phyloP scores from a whole-genome alignment of 2,888 invertebrate genomes.

The Eudasyphora cyanicolor region DNA sequence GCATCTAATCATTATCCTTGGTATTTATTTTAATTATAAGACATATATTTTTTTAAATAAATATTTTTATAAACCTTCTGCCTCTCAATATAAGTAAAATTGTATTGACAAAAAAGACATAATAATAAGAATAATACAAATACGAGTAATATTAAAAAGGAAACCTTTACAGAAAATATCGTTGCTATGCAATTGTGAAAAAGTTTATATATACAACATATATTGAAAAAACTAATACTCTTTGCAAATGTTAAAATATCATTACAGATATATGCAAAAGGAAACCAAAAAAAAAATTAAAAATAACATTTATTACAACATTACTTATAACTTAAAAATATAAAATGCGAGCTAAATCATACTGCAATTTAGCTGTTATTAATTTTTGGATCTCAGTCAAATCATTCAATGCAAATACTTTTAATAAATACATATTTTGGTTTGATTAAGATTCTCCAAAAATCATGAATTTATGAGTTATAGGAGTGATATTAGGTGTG shows the following conservation, averaged over 20 bases:
- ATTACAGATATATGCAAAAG: conserved; percentile 12
- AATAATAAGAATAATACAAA: background rate
- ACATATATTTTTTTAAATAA: background rate
- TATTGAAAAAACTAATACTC: background rate
- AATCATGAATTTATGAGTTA: too few relatives aligned
- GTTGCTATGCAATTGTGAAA: conserved; percentile 52
- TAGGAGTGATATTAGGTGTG: too few relatives aligned
- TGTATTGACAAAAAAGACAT: background rate
- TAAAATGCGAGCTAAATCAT: too few relatives aligned
- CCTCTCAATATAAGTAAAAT: background rate
- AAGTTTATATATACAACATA: conserved; percentile 28
- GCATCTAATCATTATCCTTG: too few relatives aligned
- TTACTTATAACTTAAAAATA: too few relatives aligned
- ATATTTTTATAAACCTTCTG: conserved; percentile 1
- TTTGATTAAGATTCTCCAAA: too few relatives aligned
- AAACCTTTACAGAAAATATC: conserved; percentile 14
- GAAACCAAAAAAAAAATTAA: background rate
- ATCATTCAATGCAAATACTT: too few relatives aligned
- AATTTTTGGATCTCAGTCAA: too few relatives aligned
- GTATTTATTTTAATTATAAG: too few relatives aligned
- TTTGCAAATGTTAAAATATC: conserved; percentile 26
- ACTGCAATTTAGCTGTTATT: too few relatives aligned
- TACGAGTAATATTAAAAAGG: background rate
- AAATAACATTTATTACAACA: background rate
- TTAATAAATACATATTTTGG: too few relatives aligned